phyloP scores from a whole-genome alignment of 2,888 invertebrate genomes.

The Bruchidius siliquastri region DNA sequence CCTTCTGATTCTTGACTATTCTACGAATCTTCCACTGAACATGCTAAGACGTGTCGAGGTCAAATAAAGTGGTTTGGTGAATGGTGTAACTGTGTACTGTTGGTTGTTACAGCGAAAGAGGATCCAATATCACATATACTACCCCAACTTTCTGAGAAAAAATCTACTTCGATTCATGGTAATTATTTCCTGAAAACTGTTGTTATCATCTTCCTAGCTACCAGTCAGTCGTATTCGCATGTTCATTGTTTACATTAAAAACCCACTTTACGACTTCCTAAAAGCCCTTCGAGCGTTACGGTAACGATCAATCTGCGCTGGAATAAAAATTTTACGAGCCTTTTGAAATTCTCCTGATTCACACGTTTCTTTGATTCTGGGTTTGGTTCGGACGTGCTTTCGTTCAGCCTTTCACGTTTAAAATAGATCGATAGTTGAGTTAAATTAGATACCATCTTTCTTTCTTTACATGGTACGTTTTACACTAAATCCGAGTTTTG shows the following conservation, averaged over 20 bases:
- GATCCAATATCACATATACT: no score
- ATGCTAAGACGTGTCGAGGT: no score
- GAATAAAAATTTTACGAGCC: not conserved
- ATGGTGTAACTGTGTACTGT: no score
- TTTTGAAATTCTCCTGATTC: not conserved
- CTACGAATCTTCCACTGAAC: no score
- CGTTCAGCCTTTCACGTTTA: not conserved
- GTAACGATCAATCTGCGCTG: not conserved
- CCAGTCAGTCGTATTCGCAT: not conserved
- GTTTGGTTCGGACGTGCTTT: not conserved
- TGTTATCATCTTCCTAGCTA: not conserved
- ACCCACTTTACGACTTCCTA: not conserved
- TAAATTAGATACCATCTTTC: not conserved
- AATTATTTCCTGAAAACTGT: no score
- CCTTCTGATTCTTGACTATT: no score
- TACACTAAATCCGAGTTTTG: no score
- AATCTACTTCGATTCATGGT: no score
- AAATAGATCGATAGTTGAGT: not conserved
- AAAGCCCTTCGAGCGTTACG: not conserved
- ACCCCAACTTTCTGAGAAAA: no score
- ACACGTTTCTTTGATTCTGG: not conserved
- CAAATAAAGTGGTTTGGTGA: no score
- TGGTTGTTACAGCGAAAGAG: no score
- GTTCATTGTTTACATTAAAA: not conserved
- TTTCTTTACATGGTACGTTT: no score